Evolutionary conservation across 2,888 invertebrate species (phyloP).

Genomic region (Pristionchus exspectatus): DNA sequence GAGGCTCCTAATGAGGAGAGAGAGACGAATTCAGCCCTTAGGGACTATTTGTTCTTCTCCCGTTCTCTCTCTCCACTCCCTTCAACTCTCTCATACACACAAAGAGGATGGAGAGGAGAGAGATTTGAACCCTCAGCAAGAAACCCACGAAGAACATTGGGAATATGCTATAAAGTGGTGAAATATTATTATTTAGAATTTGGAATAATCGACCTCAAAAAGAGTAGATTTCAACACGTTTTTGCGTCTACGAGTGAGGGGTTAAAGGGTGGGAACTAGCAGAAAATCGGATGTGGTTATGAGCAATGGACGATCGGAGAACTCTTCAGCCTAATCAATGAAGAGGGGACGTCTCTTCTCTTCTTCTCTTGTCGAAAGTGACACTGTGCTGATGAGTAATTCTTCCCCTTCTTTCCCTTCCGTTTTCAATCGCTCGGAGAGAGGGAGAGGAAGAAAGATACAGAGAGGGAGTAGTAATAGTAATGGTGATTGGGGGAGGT

Average conservation of each 20-base stretch:
- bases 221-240: too few species aligned
- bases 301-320: not conserved
- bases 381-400: conserved; percentile 9
- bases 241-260: too few species aligned
- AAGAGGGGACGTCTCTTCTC: not conserved
- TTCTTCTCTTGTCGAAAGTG: conserved; percentile 1
- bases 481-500: not conserved
- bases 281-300: not conserved
- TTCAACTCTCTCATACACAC: conserved; percentile 4
- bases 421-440: not conserved
- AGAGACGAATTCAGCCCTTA: not conserved
- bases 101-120: not conserved
- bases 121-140: not conserved
- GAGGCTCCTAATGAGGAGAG: not conserved
- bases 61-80: conserved; percentile 15
- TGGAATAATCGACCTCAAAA: not conserved
- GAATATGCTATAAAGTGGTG: not conserved
- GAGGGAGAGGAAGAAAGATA: not conserved
- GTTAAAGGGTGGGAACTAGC: too few species aligned
- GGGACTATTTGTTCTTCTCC: conserved; percentile 47
- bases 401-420: not conserved
- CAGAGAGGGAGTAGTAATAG: not conserved
- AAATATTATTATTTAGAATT: not conserved
- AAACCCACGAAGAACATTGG: not conserved
- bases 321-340: conserved; percentile 34